These are phyloP conservation scores for Pheucticus melanocephalus DNA, from an alignment of 2,113 vertebrate genomes.

Conservation along the genomic window DNA sequence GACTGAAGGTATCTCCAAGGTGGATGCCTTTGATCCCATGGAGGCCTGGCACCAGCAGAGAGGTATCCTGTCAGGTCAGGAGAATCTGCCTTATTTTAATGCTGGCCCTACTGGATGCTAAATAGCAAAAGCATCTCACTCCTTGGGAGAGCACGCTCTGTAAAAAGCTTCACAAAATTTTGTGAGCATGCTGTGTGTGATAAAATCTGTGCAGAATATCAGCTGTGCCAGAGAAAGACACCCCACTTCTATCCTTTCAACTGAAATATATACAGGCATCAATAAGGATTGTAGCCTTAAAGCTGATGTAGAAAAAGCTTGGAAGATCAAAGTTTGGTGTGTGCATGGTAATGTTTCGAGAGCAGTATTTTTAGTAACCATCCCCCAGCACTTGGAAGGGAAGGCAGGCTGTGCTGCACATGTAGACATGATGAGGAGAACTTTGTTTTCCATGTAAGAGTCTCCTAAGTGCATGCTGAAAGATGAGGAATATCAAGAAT, in stretches of 20 bases:
- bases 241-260: neutral
- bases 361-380: slow-evolving; percentile 21
- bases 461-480: neutral
- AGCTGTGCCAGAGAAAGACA: neutral
- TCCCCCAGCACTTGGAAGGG: neutral
- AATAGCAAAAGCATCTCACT: neutral
- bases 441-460: neutral
- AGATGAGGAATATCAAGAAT: neutral
- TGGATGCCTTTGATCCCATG: neutral
- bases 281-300: neutral
- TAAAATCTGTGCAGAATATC: neutral
- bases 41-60: neutral
- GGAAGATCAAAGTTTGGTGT: slow-evolving; percentile 50
- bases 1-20: neutral
- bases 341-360: neutral
- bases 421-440: neutral
- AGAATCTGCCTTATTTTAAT: neutral
- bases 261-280: neutral
- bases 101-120: neutral
- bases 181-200: neutral
- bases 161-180: neutral
- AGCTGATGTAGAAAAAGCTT: neutral
- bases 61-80: neutral
- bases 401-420: slow-evolving; percentile 37
- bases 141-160: fast-evolving